A percentile compares a stretch with the other conserved stretches of the same genome.
Conservation (phyloP, 2,888 invertebrate genomes). For the Liopterus haemorrhoidalis region DNA sequence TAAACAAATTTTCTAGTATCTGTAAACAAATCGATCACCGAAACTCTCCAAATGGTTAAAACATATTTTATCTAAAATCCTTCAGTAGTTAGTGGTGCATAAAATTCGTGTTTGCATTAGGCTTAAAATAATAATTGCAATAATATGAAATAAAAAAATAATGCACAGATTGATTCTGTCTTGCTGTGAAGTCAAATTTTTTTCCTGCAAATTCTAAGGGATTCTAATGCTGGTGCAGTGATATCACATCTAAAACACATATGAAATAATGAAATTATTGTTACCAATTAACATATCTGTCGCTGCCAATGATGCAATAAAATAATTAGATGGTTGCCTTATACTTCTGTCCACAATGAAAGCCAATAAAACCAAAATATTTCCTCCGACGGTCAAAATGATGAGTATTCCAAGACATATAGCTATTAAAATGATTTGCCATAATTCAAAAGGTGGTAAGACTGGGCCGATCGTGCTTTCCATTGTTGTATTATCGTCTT, state of each 20-base stretch:
- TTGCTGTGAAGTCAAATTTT: slow-evolving; percentile 3
- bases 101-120: too few species aligned
- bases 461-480: slow-evolving; percentile 48
- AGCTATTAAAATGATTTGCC: slow-evolving; percentile 86
- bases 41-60: too few species aligned
- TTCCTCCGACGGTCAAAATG: slow-evolving; percentile 88
- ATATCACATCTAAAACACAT: too few species aligned
- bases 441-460: slow-evolving; percentile 78
- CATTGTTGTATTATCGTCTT: slow-evolving; percentile 27
- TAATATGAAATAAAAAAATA: too few species aligned
- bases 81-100: too few species aligned
- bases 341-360: slow-evolving; percentile 91
- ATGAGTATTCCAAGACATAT: slow-evolving; percentile 82
- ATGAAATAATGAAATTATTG: too few species aligned
- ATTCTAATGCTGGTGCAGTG: too few species aligned
- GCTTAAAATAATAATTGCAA: too few species aligned
- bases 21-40: too few species aligned
- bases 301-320: slow-evolving; percentile 96
- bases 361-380: slow-evolving; percentile 88
- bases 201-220: too few species aligned
- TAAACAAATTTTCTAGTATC: too few species aligned
- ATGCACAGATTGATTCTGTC: background rate
- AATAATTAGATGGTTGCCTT: slow-evolving; percentile 97
- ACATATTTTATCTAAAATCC: too few species aligned
- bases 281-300: slow-evolving; percentile 94